Evolutionary conservation across 2,888 invertebrate species (phyloP).

Genomic region (Eugnorisma glareosa): DNA sequence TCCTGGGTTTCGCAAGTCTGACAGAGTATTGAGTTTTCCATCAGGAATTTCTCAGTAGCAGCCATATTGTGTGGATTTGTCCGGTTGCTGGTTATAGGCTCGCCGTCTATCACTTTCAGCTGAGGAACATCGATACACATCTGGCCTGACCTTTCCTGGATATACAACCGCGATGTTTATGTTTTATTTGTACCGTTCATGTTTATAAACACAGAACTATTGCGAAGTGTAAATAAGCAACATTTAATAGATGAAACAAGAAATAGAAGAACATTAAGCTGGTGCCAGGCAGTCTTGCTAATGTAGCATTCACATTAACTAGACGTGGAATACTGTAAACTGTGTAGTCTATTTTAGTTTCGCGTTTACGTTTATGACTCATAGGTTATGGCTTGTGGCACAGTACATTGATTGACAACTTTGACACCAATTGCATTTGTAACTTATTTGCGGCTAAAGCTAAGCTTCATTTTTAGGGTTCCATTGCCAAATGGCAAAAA

Average conservation of each 20-base stretch:
- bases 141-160: not conserved
- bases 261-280: not conserved
- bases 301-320: not conserved
- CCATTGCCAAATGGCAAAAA: not conserved
- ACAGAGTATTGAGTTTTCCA: not conserved
- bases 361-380: slow-evolving; percentile 4
- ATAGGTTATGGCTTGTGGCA: not conserved
- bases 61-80: not conserved
- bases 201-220: not conserved
- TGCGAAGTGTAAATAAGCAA: not conserved
- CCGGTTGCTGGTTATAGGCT: not conserved
- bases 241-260: not conserved
- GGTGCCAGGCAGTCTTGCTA: slow-evolving; percentile 30
- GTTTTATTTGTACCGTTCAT: not conserved
- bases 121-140: not conserved
- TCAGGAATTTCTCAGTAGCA: not conserved
- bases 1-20: not conserved
- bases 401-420: not conserved
- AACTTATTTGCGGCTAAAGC: not conserved
- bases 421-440: not conserved
- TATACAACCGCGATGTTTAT: not conserved
- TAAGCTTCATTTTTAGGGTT: not conserved
- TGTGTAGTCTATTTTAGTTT: slow-evolving; percentile 20
- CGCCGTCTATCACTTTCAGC: not conserved
- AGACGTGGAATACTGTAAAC: slow-evolving; percentile 1